Evolutionary conservation across 2,888 invertebrate genomes (phyloP), one percentile per base, ranked within the genome.

Genomic region (Dexiosoma caninum): DNA sequence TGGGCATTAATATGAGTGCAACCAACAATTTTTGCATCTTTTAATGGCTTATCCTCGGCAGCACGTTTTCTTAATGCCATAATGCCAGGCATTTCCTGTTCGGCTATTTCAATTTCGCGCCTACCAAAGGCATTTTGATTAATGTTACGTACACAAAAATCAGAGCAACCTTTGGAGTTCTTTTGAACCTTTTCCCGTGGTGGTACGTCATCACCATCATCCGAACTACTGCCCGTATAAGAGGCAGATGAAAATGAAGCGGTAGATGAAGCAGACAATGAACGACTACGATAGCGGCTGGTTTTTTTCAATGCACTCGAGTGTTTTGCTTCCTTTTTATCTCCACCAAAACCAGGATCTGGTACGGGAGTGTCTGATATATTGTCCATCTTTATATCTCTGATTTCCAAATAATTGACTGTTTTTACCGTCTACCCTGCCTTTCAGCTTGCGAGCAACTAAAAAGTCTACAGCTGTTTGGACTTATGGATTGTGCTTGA

Each of bases 1-100:
- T 99, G 99, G 46, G 98, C 98, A 90, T 98, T 99, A 86, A 99
- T 98, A 91, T 99, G 99, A 60, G 98, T 98, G 90, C 98, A 99
- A 35, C 98, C 98, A 60, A 98, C 97, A 83, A 97, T 96, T 92
- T 96, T 97, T 10, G 98, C 98, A 89, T 98, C 97, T 89, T 96
- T 96, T 84, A 99, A 90, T 0, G 98, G 98, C 87, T 97, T 98
- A 87, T 98, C 98, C 70, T 98, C 97, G 66, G 94, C 93, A 0
- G 98, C 98, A 81, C 98, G 92, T 85, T 96, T 96, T 64, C 98
- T 92, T 84, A 99, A 91, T 1, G 98, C 98, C 94, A 98, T 97
- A 78, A 99, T 96, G 0, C 98, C 98, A 0, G 98, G 98, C 98
- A 99, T 99, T 92, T 99, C 98, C 91, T 98, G 98, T 88, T 99